A percentile compares a stretch with the other conserved stretches of the same genome.
These are phyloP conservation scores for Camponotus vicinus DNA, from an alignment of 1,140 invertebrate species.

Conservation along the genomic window DNA sequence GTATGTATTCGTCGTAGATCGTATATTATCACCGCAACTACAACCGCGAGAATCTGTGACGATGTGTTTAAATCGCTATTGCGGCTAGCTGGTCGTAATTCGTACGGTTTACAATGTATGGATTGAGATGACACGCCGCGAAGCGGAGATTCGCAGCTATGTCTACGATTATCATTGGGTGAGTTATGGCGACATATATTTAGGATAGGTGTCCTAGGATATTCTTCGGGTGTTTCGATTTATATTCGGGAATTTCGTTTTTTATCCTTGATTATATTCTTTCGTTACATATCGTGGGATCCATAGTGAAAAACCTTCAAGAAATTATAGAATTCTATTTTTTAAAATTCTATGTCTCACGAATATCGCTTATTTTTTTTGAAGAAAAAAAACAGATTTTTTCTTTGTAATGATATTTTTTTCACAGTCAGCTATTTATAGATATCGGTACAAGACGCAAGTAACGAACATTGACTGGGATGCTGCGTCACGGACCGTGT, in stretches of 20 bases:
- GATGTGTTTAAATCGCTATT: constrained; percentile 40
- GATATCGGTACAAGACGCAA: constrained; percentile 39
- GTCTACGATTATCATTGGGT: constrained; percentile 66
- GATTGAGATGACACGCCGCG: constrained; percentile 69
- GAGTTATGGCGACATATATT: constrained; percentile 56
- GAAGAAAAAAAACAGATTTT: neutral
- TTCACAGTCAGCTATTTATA: constrained; percentile 7
- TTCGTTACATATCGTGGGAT: neutral
- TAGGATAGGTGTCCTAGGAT: neutral
- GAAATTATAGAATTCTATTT: neutral
- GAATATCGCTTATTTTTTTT: neutral
- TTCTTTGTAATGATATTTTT: neutral
- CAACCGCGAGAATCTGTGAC: constrained; percentile 30
- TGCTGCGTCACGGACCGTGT: constrained; percentile 42
- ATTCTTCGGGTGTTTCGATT: constrained; percentile 17
- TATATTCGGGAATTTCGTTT: neutral
- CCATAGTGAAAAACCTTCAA: neutral
- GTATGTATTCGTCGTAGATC: constrained; percentile 36
- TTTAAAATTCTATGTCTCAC: neutral
- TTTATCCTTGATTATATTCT: constrained; percentile 15
- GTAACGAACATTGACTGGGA: constrained; percentile 51
- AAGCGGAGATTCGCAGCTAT: constrained; percentile 68
- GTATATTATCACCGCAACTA: constrained; percentile 1
- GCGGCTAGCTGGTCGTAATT: constrained; percentile 56
- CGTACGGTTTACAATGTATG: constrained; percentile 52